Evolutionary conservation across 1,140 invertebrate species (phyloP), one percentile per base, ranked within the genome.

Genomic region (Hylaeus volcanicus): DNA sequence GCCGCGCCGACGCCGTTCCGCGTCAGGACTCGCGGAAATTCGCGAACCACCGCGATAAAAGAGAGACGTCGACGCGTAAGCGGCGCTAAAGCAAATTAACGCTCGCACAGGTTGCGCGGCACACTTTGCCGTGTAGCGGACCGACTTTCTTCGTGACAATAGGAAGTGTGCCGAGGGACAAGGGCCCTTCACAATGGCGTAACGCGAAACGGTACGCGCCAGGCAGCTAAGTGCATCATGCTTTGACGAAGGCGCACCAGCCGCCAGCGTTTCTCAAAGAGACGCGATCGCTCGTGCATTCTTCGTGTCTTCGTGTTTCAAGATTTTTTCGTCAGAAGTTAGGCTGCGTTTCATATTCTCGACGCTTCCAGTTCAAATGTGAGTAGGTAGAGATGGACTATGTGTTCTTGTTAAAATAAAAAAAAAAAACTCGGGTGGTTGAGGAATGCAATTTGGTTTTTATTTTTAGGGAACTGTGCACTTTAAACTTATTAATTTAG

Each of bases 181-280:
- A 86, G 86, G 81, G 78, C 70, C 76, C 75, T 85, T 79, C 74
- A 84, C 85, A 88, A 88, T 89, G 74, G 83, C 83, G 87, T 85
- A 90, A 91, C 79, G 73, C 82, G 88, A 91, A 87, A 90, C 89
- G 88, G 88, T 86, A 87, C 82, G 72, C 82, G 82, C 68, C 51
- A 66, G 75, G 86, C 79, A 70, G 85, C 84, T 79, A 85, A 88
- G 82, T 85, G 86, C 83, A 89, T 90, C 88, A 88, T 83, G 80
- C 82, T 81, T 77, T 61, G 72, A 71, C 75, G 72, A 80, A 66
- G 70, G 61, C 65, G 61, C 65, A 41, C 26, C 41, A 69, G 45
- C 55, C 45, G 58, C 11, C 77, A 84, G 64, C 11, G 76, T 69
- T 55, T 69, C 83, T 70, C 74, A 72, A 80, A 48, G 39, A 9